Base-by-base conservation (phyloP, 2,888 invertebrate species). In the Volucella inanis region DNA sequence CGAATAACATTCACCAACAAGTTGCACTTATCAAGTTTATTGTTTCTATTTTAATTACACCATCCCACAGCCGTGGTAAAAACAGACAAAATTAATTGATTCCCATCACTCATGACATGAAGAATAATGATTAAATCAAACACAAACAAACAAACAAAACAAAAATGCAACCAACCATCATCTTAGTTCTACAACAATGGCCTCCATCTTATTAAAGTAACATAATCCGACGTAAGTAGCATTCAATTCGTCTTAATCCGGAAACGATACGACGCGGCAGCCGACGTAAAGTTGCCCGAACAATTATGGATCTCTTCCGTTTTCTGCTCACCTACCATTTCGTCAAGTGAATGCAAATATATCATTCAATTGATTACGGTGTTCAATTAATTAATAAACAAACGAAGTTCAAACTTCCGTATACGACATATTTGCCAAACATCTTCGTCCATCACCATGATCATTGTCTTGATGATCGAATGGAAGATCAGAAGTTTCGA, bases 291-390 rank as follows among this genome's bases (percentile, higher is more conserved):
- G 0, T 12, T 39, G 31, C 52, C 71, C 50, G 18, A 64, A 43
- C 22, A 47, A 61, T 67, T 82, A 82, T 71, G 61, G 52, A 67
- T 82, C 49, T 76, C 82, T 82, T 82, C 82, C 82, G 71, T 77
- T 76, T 76, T 39, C 12, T 18, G 18, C 38, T 55, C 22, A 67
- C 38, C 59, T 47, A 52, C n/a, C 39, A 55, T 59, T 45, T 59
- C 55, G 65, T 54, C 52, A 47, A 45, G 39, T 14, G 39, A 47
- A 70, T 39, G 68, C 50, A 71, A 59, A 81, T 81, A 47, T 70
- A 54, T 71, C 76, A 71, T 41, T 81, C 71, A 41, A 71, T 39
- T 65, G 71, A 71, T 76, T 82, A 71, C 59, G 59, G 49, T 14
- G 65, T 61, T 65, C 47, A 45, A 77, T 71, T 57, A 65, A 65